phyloP scores from a whole-genome alignment of 2,797 vertebrate genomes.

The Eupleurogrammus muticus region DNA sequence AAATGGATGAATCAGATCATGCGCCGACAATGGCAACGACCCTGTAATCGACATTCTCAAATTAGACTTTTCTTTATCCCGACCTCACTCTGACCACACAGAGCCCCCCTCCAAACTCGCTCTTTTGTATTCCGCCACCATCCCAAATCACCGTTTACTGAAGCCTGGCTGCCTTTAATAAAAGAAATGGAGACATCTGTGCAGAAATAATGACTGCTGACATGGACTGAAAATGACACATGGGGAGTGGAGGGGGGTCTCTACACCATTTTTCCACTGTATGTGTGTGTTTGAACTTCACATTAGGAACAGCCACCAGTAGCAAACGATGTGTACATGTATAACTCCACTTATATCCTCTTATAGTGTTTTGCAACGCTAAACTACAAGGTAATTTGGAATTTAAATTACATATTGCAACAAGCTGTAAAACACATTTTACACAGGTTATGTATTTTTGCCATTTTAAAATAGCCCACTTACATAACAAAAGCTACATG shows the following conservation, averaged over 20 bases:
- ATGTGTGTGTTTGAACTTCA: slow-evolving; percentile 21
- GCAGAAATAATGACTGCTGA: slow-evolving; percentile 55
- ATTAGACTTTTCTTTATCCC: slow-evolving; percentile 55
- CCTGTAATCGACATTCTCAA: slow-evolving; percentile 54
- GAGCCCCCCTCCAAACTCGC: slow-evolving; percentile 29
- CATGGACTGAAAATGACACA: slow-evolving; percentile 41
- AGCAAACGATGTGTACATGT: not conserved
- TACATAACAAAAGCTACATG: not conserved
- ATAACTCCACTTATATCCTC: not conserved
- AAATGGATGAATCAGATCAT: slow-evolving; percentile 53
- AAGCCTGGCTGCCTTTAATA: slow-evolving; percentile 61
- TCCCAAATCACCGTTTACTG: slow-evolving; percentile 53
- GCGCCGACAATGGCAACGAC: slow-evolving; percentile 32
- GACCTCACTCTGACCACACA: slow-evolving; percentile 33
- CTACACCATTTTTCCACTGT: slow-evolving; percentile 9
- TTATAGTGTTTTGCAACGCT: not conserved
- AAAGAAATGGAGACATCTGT: slow-evolving; percentile 67
- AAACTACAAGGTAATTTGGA: not conserved
- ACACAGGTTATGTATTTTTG: no score
- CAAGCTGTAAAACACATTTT: no score
- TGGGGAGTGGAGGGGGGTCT: not conserved
- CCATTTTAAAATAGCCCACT: not conserved
- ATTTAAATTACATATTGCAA: no score
- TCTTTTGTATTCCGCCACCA: slow-evolving; percentile 48
- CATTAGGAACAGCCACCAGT: not conserved